phyloP scores from a whole-genome alignment of 2,888 invertebrate species.

The Strigamia crassipes region DNA sequence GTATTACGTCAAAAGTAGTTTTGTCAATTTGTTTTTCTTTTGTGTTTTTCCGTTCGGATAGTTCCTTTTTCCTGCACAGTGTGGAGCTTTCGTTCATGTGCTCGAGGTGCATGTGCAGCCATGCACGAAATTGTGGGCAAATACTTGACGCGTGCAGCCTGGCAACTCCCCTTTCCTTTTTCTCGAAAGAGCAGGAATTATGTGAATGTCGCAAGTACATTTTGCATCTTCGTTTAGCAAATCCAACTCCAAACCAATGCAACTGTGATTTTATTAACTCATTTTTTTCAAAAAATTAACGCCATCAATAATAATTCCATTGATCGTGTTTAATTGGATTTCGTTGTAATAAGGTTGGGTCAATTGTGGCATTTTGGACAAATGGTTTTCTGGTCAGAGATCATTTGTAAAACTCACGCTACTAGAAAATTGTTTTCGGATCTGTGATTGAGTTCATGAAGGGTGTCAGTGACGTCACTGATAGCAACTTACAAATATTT shows the following conservation, averaged over 20 bases:
- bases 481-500: slow-evolving; percentile 33
- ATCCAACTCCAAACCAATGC: neutral
- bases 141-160: slow-evolving; percentile 40
- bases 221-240: neutral
- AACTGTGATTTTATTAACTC: neutral
- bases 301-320: neutral
- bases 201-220: slow-evolving; percentile 11
- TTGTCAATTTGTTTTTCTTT: slow-evolving; percentile 42
- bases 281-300: neutral
- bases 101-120: slow-evolving; percentile 37
- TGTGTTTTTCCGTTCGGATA: slow-evolving; percentile 38
- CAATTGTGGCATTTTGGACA: slow-evolving; percentile 39
- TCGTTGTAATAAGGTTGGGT: neutral
- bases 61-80: slow-evolving; percentile 36
- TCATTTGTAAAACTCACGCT: slow-evolving; percentile 38
- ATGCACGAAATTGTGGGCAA: slow-evolving; percentile 40
- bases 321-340: neutral
- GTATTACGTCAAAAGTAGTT: slow-evolving; percentile 40
- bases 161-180: slow-evolving; percentile 7
- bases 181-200: neutral
- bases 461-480: slow-evolving; percentile 40
- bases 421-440: slow-evolving; percentile 39
- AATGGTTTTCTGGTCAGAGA: slow-evolving; percentile 37
- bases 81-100: slow-evolving; percentile 36
- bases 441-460: slow-evolving; percentile 42